Evolutionary conservation across 2,888 invertebrate species (phyloP), one percentile per base, ranked within the genome.

Genomic region (Sipha maydis): DNA sequence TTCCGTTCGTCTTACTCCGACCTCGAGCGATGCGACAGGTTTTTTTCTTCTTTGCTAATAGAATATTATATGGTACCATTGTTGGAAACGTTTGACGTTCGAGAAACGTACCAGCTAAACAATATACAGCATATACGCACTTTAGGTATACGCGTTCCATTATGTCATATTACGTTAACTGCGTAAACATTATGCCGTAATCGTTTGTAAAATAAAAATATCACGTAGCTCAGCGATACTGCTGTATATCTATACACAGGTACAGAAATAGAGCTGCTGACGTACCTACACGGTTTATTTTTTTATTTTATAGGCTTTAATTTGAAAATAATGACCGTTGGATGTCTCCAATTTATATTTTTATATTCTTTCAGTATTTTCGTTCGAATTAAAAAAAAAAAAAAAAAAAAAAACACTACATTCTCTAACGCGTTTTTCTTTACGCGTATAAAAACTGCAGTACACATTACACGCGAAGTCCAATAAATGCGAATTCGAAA

Each of bases 121-220:
- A 48, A 48, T 48, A 48, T 14, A 14, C 1, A 48, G 9, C 2
- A 11, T 14, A 48, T 14, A 3, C 48, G 2, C 3, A 48, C 48
- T 11, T 1, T 2, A 48, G 48, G 48, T 48, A 48, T 48, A 41
- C 41, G 48, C 48, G 48, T 11, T 48, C 48, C 14, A 67, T n/a
- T 67, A 67, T 67, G n/a, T 67, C 14, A 21, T 56, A 56, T 56
- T 56, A 21, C 4, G 56, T 56, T 19, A 19, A 56, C 71, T 71
- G 71, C 71, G 71, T 71, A 71, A 28, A 71, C 71, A 31, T 71
- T 71, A 71, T 71, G 31, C 31, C 31, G 71, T 71, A 71, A 71
- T 71, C 28, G 28, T 71, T 28, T 71, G 71, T 71, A 71, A 71
- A 71, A 71, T 71, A 71, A 71, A 71, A 71, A 17, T 28, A 71